Evolutionary conservation across 1,140 invertebrate species (phyloP), one percentile per base, ranked within the genome.

Genomic region (Drosophila nebulosa): DNA sequence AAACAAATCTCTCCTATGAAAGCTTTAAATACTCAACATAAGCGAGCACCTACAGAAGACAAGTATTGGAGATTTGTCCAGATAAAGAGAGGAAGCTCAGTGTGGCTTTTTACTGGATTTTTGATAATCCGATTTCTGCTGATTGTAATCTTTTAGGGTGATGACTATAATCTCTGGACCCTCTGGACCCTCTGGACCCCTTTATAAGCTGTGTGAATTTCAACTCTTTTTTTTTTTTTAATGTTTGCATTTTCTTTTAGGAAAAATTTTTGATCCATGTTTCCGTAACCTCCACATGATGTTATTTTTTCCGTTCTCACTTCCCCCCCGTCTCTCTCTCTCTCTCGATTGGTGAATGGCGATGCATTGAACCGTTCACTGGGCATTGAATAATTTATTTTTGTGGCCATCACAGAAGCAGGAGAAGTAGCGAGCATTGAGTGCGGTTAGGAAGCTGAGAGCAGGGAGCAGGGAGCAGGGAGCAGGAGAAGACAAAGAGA

Each of bases 301-400:
- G 39, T 46, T 46, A 21, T 21, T 46, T 55, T 30, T 55, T 18
- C 27, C 52, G 1, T 18, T 55, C 26, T 27, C 46, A 16, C 14
- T 14, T 5, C 3, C 36, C 0, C 4, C 5, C n/a, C 5, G n/a
- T 16, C 3, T 39, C 2, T 39, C n/a, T 4, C 35, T 42, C 36
- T 46, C 52, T 53, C 27, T 58, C 30, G 10, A 30, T 35, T 30
- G 27, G 16, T 52, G 71, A 59, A 73, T 68, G 42, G 32, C 21
- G 55, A 75, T 69, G 53, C 72, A 75, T 69, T 75, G 35, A 53
- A 55, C 27, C 72, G 72, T 75, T 69, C 65, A 75, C 58, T 51
- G 73, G 50, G 64, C 55, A 42, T 72, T 75, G 73, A 75, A 75
- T 75, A 75, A 75, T 75, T 75, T 69, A 64, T 58, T 55, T 74